Evolutionary conservation across 2,888 invertebrate genomes (phyloP), one percentile per base, ranked within the genome.

Genomic region (Tenthredo amoena): DNA sequence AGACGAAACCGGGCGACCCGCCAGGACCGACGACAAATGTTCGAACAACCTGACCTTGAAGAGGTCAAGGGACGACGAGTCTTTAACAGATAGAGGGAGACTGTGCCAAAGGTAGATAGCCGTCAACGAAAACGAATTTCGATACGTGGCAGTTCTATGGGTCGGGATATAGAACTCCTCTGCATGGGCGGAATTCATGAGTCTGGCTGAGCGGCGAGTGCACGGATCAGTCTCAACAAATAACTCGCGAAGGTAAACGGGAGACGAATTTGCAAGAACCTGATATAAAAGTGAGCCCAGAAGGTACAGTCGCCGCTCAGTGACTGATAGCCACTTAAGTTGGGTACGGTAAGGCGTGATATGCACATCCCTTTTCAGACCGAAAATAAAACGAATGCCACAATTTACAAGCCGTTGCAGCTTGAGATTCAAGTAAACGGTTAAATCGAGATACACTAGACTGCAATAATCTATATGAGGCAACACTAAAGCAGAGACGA

Each of bases 381-480:
- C 37, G 21, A 82, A 82, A 18, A 82, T 82, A 21, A 82, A 82
- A 10, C 82, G 1, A 1, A 82, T 82, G 1, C 21, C 82, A 40
- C 12, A 26, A 18, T 82, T 82, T 1, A 68, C 58, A 0, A 82
- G 47, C 12, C 37, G 7, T 9, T 82, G 82, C 5, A 82, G 43
- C 21, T 65, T 37, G 2, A 0, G n/a, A 31, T 68, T 68, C 1
- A 82, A 21, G 5, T 82, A 65, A 0, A 7, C 37, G 5, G 82
- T 68, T 1, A 18, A 7, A 15, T 68, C 65, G n/a, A 31, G 2
- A 55, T 65, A 82, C 18, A 82, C 82, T 3, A 65, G 10, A 21
- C 65, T 21, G 26, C 82, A 82, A 21, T 65, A 65, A 21, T 82
- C 82, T 1, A 82, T 5, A 3, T 82, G 82, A 2, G 65, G 82